Base-by-base conservation (phyloP, 2,888 invertebrate genomes). In the Sarcophaga subvicina region DNA sequence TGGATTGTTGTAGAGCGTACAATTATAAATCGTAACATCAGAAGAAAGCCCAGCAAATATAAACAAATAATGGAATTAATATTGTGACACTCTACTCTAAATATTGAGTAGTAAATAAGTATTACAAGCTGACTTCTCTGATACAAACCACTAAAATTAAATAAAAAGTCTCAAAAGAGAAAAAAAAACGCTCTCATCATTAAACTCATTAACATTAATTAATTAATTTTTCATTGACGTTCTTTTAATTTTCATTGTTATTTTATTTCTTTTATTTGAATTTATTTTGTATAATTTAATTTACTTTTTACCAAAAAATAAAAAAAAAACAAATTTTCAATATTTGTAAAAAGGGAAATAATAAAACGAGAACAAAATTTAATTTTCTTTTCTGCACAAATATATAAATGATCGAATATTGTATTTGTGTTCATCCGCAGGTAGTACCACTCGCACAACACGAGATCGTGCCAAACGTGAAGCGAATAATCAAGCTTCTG, bases 381-480 rank as follows among this genome's bases (percentile, higher is more conserved):
- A 4, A 45, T 45, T 47, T 11, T 22, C 0, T 45, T 4, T 49
- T 14, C 25, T 2, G 17, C 1, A 25, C 27, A 27, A 5, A n/a
- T 63, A 37, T 60, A 59, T 72, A 45, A 27, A 37, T 75, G 49
- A 8, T n/a, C 25, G 62, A 47, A 12, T 22, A 66, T 72, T 73
- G 54, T 25, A 25, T 60, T 59, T 76, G 14, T 54, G 47, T 77
- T 54, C 60, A 82, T 66, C 64, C 77, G 11, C 37, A 86, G 69
- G 89, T 91, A 93, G 93, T 45, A 90, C 92, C 60, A 93, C 93
- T 49, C 92, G 93, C 81, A 93, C 93, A 62, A 93, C 93, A 37
- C 93, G 93, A 25, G 93, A 93, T 91, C 93, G 93, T 80, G 93
- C 93, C 89, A 93, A 93, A 90, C 93, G 93, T 89, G 93, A 93